Conservation (phyloP, 2,797 vertebrate species). For the Graptemys geographica region DNA sequence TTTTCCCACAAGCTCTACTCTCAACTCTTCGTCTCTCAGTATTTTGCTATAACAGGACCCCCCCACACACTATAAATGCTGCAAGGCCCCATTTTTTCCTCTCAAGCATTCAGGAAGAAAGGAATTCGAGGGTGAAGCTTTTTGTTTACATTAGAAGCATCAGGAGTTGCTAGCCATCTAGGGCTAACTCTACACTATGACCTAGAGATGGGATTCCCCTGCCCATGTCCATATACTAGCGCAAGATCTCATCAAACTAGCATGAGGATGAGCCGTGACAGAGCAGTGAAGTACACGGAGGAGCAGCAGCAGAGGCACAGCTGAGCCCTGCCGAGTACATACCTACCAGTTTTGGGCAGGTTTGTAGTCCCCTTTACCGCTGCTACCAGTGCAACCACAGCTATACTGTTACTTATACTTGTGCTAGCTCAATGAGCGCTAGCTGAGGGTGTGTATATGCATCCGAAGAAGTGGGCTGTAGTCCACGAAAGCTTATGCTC, state of each 20-base stretch:
- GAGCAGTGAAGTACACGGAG: neutral
- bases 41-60: neutral
- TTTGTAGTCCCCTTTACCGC: neutral
- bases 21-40: neutral
- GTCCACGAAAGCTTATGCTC: no score
- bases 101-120: neutral
- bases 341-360: neutral
- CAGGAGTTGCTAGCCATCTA: neutral
- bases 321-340: neutral
- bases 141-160: rapidly evolving
- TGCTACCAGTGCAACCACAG: neutral
- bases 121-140: neutral
- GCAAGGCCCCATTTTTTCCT: neutral
- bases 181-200: neutral
- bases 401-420: no score
- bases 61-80: neutral
- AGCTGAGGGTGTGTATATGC: neutral
- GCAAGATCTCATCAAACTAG: neutral
- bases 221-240: neutral
- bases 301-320: neutral
- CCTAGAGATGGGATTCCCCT: neutral
- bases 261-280: neutral
- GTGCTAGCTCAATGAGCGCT: neutral
- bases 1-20: neutral
- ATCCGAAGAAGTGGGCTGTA: no score